A percentile compares a stretch with the other conserved stretches of the same genome.
Evolutionary conservation across 2,113 vertebrate genomes (phyloP).

Genomic region (Trogon surrucura): DNA sequence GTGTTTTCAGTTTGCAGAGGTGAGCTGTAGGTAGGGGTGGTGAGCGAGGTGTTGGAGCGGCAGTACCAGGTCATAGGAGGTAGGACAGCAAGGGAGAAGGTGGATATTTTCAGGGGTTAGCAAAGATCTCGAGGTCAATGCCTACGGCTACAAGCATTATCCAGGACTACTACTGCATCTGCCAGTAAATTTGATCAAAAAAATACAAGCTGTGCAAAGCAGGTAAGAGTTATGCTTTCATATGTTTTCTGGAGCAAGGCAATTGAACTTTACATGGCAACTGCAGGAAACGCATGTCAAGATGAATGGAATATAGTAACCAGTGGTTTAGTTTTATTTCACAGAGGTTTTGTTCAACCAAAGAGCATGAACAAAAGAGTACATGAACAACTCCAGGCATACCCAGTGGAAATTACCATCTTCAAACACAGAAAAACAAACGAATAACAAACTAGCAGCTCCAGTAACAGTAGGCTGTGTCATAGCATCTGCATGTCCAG

Average conservation of each 20-base stretch:
- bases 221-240: not conserved
- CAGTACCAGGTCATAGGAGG: rapidly evolving
- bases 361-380: not conserved
- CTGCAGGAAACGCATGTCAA: not conserved
- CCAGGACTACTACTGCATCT: not conserved
- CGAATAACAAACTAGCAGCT: constrained; percentile 12
- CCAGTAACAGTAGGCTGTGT: constrained; percentile 26
- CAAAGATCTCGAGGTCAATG: not conserved
- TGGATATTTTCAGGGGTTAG: not conserved
- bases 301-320: not conserved
- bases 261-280: not conserved
- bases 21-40: not conserved
- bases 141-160: not conserved
- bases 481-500: constrained; percentile 45
- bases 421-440: constrained; percentile 33
- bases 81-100: not conserved
- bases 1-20: rapidly evolving
- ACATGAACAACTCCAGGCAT: not conserved
- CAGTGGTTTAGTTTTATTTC: not conserved
- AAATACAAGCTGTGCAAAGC: not conserved
- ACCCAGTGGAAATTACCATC: constrained; percentile 7
- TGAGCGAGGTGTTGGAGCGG: not conserved
- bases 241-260: not conserved
- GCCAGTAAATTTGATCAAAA: not conserved
- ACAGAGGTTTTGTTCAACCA: not conserved